Evolutionary conservation across 2,888 invertebrate species (phyloP).

Genomic region (Phengaris alcon): DNA sequence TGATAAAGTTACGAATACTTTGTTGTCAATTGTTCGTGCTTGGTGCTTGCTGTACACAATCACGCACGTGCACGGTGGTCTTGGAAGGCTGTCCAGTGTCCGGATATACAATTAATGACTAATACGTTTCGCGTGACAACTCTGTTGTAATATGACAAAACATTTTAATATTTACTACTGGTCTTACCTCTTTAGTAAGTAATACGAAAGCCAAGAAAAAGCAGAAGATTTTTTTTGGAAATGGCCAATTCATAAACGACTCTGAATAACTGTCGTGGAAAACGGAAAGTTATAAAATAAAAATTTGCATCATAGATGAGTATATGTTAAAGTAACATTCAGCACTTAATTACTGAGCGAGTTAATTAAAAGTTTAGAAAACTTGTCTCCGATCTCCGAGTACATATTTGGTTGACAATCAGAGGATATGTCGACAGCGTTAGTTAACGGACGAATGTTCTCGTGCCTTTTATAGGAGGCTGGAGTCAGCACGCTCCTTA

Average conservation of each 20-base stretch:
- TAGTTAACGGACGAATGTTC: slow-evolving; percentile 57
- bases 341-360: background rate
- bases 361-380: slow-evolving; percentile 14
- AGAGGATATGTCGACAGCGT: slow-evolving; percentile 43
- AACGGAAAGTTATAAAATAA: no score
- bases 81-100: slow-evolving; percentile 17
- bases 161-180: background rate
- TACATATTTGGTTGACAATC: slow-evolving; percentile 22
- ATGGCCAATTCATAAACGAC: no score
- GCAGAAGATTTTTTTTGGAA: no score
- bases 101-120: slow-evolving; percentile 24
- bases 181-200: background rate
- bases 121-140: slow-evolving; percentile 10
- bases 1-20: no score
- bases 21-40: no score
- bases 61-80: slow-evolving; percentile 48
- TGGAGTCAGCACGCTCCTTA: slow-evolving; percentile 47
- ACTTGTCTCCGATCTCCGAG: background rate
- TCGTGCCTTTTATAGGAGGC: slow-evolving; percentile 51
- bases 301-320: no score
- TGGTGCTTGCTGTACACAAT: slow-evolving; percentile 46
- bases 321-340: background rate
- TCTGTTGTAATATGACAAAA: slow-evolving; percentile 36
- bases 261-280: no score
- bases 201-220: background rate